Conservation (phyloP, 1,140 invertebrate species). For the Aphelenchoides besseyi region DNA sequence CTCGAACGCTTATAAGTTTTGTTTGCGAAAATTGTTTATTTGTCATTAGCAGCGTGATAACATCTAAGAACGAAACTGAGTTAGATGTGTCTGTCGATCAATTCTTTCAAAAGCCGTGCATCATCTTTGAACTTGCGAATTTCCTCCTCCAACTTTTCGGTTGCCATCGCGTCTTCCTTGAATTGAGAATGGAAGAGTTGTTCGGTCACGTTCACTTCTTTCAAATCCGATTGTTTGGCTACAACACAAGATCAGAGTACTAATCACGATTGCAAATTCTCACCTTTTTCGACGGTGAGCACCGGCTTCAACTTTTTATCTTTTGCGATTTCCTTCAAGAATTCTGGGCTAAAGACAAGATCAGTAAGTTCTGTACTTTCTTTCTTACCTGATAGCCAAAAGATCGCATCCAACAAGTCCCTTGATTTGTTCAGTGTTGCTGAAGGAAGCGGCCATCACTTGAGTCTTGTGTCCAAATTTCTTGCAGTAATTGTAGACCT, state of each 20-base stretch:
- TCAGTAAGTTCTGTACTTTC: no score
- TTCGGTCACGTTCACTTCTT: slow-evolving; percentile 77
- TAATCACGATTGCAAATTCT: background rate
- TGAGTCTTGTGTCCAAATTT: slow-evolving; percentile 93
- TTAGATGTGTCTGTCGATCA: no score
- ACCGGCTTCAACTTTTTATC: slow-evolving; percentile 50
- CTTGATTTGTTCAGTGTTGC: slow-evolving; percentile 86
- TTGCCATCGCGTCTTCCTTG: slow-evolving; percentile 97
- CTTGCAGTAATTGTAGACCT: slow-evolving; percentile 99
- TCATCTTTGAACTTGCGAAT: slow-evolving; percentile 95
- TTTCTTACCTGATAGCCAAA: slow-evolving; percentile 92
- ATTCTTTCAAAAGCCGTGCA: slow-evolving; percentile 64
- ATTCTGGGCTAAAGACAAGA: no score
- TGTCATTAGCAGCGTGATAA: no score
- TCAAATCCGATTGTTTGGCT: slow-evolving; percentile 71
- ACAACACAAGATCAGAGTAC: no score
- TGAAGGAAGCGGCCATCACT: slow-evolving; percentile 98
- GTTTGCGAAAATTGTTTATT: no score
- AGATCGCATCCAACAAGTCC: slow-evolving; percentile 94
- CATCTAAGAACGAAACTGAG: no score
- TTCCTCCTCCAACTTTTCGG: slow-evolving; percentile 89
- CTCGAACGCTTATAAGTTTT: no score
- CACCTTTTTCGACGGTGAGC: slow-evolving; percentile 44
- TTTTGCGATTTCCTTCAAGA: slow-evolving; percentile 53
- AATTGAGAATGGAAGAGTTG: slow-evolving; percentile 83